phyloP scores from a whole-genome alignment of 2,888 invertebrate genomes.

The Meteorus colon region DNA sequence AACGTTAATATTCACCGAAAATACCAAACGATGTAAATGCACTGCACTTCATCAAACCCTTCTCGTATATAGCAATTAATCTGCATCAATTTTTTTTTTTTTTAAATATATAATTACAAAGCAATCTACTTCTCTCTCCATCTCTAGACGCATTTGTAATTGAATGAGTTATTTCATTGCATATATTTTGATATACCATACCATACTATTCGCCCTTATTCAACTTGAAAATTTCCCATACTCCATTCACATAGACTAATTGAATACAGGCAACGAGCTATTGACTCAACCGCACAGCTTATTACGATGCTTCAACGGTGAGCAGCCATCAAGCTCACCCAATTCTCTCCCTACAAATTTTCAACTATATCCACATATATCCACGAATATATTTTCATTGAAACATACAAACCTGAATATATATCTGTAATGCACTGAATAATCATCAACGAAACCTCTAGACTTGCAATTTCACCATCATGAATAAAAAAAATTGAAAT shows the following conservation, averaged over 20 bases:
- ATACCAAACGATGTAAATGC: too few relatives aligned
- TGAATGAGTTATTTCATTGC: conserved; percentile 17
- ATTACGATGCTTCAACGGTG: conserved; percentile 38
- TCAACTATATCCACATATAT: neutral
- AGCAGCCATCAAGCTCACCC: neutral
- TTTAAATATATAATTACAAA: neutral
- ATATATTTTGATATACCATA: neutral
- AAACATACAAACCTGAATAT: neutral
- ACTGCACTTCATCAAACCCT: too few relatives aligned
- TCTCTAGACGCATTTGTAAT: conserved; percentile 21
- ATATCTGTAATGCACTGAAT: neutral
- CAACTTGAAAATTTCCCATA: conserved; percentile 32
- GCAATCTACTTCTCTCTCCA: conserved; percentile 17
- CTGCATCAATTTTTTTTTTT: too few relatives aligned
- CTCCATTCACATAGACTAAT: conserved; percentile 31
- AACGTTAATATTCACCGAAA: too few relatives aligned
- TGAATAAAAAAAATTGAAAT: neutral
- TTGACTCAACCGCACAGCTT: conserved; percentile 39
- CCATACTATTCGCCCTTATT: conserved; percentile 7
- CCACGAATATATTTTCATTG: neutral
- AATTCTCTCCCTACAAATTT: conserved; percentile 3
- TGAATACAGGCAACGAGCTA: conserved; percentile 46
- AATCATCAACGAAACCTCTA: neutral
- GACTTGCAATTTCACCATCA: neutral
- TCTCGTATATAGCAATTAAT: too few relatives aligned